Percentiles rank a stretch among this genome's conserved stretches.
phyloP scores from a whole-genome alignment of 2,113 vertebrate genomes.

The Pao palembangensis region DNA sequence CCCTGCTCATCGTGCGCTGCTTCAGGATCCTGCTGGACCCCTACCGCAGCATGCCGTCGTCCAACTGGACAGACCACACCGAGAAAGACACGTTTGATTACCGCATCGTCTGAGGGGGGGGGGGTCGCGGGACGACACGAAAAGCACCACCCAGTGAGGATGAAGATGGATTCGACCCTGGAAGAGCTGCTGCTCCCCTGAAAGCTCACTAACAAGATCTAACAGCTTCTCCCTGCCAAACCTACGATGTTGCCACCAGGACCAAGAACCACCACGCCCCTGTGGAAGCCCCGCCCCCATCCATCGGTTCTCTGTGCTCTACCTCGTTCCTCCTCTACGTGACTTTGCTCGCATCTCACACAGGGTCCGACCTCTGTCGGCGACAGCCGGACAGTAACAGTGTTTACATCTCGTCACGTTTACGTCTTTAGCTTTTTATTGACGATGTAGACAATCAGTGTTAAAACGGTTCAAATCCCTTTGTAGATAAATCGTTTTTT shows the following conservation, averaged over 20 bases:
- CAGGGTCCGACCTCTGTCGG: conserved; percentile 48
- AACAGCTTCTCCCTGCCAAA: conserved; percentile 61
- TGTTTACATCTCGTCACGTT: conserved; percentile 63
- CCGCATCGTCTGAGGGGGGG: conserved; percentile 74
- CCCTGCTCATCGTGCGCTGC: conserved; percentile 81
- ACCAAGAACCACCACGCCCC: neutral
- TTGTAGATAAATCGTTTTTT: too few relatives aligned
- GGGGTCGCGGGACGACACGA: neutral
- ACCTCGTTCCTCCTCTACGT: conserved; percentile 56
- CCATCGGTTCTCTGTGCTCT: conserved; percentile 53
- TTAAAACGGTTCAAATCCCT: conserved; percentile 16
- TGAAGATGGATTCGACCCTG: conserved; percentile 26
- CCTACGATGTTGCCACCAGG: conserved; percentile 20
- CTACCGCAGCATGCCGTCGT: conserved; percentile 83
- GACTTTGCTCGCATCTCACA: conserved; percentile 27
- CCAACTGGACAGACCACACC: conserved; percentile 84
- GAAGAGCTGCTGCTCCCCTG: conserved; percentile 7
- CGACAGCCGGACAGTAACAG: conserved; percentile 32
- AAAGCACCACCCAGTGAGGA: neutral
- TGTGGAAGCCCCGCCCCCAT: neutral
- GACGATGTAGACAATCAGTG: conserved; percentile 72
- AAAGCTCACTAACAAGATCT: conserved; percentile 11
- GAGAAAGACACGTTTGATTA: conserved; percentile 85
- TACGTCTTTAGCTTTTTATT: conserved; percentile 54
- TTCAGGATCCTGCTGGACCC: conserved; percentile 84